Conservation (phyloP, 2,888 invertebrate species). For the Thera obeliscata region DNA sequence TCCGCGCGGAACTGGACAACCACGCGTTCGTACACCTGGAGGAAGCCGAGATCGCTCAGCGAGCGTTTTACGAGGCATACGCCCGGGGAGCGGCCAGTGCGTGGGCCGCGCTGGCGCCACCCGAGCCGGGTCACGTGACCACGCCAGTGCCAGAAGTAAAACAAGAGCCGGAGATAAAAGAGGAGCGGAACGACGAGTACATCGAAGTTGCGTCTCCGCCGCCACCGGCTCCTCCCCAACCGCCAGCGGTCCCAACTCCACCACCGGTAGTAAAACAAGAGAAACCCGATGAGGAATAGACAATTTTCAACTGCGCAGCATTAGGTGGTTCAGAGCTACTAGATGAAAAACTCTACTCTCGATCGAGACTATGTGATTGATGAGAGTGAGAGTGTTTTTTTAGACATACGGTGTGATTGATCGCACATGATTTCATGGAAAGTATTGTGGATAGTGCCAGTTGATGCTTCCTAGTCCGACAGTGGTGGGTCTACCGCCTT, state of each 20-base stretch:
- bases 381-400: neutral
- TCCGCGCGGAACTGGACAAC: conserved; percentile 95
- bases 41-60: conserved; percentile 80
- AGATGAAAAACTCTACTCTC: neutral
- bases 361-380: neutral
- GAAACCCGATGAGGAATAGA: conserved; percentile 67
- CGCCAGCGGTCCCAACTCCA: conserved; percentile 49
- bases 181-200: conserved; percentile 78
- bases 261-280: conserved; percentile 71
- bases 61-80: conserved; percentile 79
- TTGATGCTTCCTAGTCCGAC: too few relatives aligned
- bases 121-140: conserved; percentile 52
- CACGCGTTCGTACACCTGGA: conserved; percentile 87
- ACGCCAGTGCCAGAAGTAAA: conserved; percentile 61
- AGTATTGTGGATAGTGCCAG: neutral
- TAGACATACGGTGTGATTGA: neutral
- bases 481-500: neutral
- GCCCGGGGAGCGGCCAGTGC: conserved; percentile 76
- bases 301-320: conserved; percentile 2
- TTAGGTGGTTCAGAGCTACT: neutral
- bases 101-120: conserved; percentile 74
- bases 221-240: conserved; percentile 51
- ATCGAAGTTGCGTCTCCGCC: conserved; percentile 78
- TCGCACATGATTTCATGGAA: neutral
- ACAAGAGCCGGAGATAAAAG: conserved; percentile 75